A percentile compares a stretch with the other conserved stretches of the same genome.
These are phyloP conservation scores for Napeogenes sylphis DNA, from an alignment of 2,888 invertebrate species.

Conservation along the genomic window DNA sequence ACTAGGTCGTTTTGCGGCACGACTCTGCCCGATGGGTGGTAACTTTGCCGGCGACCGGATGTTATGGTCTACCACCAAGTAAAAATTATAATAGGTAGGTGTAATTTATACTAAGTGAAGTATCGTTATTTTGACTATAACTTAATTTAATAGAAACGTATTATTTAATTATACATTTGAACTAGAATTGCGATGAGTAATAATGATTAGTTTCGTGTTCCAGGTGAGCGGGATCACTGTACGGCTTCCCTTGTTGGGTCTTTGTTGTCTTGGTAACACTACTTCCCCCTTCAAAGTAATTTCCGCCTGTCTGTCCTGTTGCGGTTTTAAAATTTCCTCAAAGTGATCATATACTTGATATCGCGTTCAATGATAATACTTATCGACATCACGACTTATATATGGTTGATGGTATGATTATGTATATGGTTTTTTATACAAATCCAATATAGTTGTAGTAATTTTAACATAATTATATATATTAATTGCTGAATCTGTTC, in stretches of 20 bases:
- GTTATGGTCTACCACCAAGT: too few species aligned
- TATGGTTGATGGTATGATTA: too few species aligned
- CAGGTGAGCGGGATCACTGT: constrained; percentile 34
- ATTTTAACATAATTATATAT: too few species aligned
- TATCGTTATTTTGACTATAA: background rate
- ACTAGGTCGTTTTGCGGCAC: too few species aligned
- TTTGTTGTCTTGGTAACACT: constrained; percentile 64
- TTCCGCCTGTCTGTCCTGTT: constrained; percentile 58
- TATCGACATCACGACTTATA: too few species aligned
- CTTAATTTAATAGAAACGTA: background rate
- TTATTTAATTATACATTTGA: background rate
- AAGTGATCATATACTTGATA: constrained; percentile 22
- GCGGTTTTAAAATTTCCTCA: constrained; percentile 25
- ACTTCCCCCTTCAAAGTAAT: constrained; percentile 50
- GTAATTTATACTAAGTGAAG: too few species aligned
- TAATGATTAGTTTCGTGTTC: constrained; percentile 30
- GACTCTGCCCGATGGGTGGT: too few species aligned
- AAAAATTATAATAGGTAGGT: too few species aligned
- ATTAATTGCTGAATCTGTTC: too few species aligned
- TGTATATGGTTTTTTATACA: too few species aligned
- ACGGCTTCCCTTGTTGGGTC: constrained; percentile 66
- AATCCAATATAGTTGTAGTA: too few species aligned
- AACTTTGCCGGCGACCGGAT: too few species aligned
- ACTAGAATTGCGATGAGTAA: constrained; percentile 31
- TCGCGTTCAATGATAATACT: constrained; percentile 12